Conservation (phyloP, 2,888 invertebrate species). For the Sphaerophoria taeniata region DNA sequence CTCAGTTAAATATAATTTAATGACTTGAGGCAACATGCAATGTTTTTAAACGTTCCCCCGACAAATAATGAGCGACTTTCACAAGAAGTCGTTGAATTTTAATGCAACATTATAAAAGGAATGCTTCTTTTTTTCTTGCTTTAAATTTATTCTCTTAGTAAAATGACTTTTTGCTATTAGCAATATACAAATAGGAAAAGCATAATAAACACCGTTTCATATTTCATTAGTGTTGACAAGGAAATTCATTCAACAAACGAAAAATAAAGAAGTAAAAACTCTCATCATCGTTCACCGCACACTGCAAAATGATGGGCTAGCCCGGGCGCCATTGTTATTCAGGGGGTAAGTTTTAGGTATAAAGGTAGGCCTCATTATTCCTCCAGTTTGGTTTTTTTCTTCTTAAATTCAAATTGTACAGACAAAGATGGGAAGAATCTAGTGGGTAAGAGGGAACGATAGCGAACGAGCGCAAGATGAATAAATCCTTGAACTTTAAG, state of each 20-base stretch:
- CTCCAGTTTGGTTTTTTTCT: slow-evolving; percentile 31
- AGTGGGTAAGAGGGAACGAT: not conserved
- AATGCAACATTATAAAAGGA: slow-evolving; percentile 13
- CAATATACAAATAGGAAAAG: not conserved
- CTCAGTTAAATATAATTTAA: not conserved
- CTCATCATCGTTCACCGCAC: not conserved
- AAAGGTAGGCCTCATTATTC: slow-evolving; percentile 33
- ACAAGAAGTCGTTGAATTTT: slow-evolving; percentile 1
- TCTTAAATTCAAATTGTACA: not conserved
- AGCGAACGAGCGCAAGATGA: not conserved
- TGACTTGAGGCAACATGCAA: not conserved
- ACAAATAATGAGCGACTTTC: too few relatives aligned
- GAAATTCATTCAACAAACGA: slow-evolving; percentile 22
- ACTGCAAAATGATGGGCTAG: not conserved
- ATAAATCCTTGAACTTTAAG: slow-evolving; percentile 67
- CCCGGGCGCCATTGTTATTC: slow-evolving; percentile 10
- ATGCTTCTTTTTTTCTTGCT: not conserved
- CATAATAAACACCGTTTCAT: slow-evolving; percentile 10
- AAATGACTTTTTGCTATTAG: not conserved
- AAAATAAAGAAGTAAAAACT: not conserved
- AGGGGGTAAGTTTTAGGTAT: not conserved
- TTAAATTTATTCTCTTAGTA: not conserved
- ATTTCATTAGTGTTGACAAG: slow-evolving; percentile 47
- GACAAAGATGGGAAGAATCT: not conserved
- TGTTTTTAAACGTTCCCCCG: not conserved